These are phyloP conservation scores for Clunio marinus DNA, from an alignment of 2,888 invertebrate genomes.

Conservation along the genomic window DNA sequence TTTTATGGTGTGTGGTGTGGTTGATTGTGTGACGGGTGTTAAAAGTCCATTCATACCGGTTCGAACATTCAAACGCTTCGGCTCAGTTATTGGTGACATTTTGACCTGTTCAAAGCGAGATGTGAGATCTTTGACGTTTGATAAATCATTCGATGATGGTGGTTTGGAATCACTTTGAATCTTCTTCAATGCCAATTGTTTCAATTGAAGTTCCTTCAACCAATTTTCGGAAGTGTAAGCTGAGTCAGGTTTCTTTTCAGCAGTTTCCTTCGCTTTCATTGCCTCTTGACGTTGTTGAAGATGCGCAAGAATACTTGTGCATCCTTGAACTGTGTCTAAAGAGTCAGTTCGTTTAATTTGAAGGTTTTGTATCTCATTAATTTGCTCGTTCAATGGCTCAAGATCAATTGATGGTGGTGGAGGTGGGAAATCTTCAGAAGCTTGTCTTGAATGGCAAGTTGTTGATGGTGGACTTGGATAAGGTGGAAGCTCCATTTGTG, in stretches of 20 bases:
- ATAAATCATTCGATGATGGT: conserved; percentile 41
- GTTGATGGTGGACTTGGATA: conserved; percentile 76
- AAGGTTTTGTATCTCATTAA: conserved; percentile 52
- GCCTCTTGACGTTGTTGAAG: conserved; percentile 63
- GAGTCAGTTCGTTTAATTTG: conserved; percentile 48
- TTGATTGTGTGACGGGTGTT: not conserved
- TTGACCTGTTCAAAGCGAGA: conserved; percentile 69
- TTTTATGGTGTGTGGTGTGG: conserved; percentile 26
- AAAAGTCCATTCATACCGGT: conserved; percentile 35
- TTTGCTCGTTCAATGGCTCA: conserved; percentile 60
- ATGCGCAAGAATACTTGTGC: conserved; percentile 57
- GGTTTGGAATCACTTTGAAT: conserved; percentile 45
- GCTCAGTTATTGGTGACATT: conserved; percentile 41
- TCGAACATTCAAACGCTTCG: conserved; percentile 35
- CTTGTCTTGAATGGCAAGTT: conserved; percentile 75
- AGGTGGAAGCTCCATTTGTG: conserved; percentile 64
- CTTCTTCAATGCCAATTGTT: conserved; percentile 62
- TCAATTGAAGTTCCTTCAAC: conserved; percentile 74
- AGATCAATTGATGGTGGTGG: conserved; percentile 77
- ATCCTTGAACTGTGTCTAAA: conserved; percentile 50
- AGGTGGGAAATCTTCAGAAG: conserved; percentile 85
- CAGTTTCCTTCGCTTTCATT: conserved; percentile 43
- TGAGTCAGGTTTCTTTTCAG: conserved; percentile 45
- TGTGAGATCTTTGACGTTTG: conserved; percentile 70
- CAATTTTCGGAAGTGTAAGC: conserved; percentile 57